A percentile compares a stretch with the other conserved stretches of the same genome.
Conservation (phyloP, 2,113 vertebrate genomes). For the Corynorhinus townsendii region DNA sequence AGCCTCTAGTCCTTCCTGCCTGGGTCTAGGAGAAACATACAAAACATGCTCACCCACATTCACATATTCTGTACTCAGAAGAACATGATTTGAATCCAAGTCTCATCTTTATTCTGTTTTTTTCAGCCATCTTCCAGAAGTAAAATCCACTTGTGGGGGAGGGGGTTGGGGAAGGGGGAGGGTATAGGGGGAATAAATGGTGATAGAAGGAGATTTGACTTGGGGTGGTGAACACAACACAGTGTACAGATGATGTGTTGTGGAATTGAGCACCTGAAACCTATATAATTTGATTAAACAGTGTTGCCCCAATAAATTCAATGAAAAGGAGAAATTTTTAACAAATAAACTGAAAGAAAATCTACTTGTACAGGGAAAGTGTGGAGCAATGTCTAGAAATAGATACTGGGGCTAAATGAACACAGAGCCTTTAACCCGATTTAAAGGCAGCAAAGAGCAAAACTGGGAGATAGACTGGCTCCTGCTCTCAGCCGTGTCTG, state of each 20-base stretch:
- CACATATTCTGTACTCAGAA: not conserved
- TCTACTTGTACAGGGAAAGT: not conserved
- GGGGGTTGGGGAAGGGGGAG: not conserved
- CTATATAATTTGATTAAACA: not conserved
- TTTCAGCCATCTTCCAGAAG: slow-evolving; percentile 5
- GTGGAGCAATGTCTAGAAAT: not conserved
- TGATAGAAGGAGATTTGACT: not conserved
- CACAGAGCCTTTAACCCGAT: not conserved
- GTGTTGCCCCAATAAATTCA: not conserved
- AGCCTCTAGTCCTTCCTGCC: not conserved
- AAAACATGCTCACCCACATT: not conserved
- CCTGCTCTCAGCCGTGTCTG: not conserved
- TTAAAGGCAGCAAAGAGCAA: slow-evolving; percentile 17
- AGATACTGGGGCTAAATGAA: not conserved
- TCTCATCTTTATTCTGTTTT: not conserved
- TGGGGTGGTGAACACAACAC: not conserved
- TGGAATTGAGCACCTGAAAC: not conserved
- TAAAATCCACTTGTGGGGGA: not conserved
- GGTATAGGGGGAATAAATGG: not conserved
- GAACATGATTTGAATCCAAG: not conserved
- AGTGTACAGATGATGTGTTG: not conserved
- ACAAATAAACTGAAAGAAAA: not conserved
- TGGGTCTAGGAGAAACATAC: not conserved
- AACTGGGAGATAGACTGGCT: not conserved
- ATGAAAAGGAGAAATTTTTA: not conserved